phyloP scores from a whole-genome alignment of 2,888 invertebrate species.

The Bellardia bayeri region DNA sequence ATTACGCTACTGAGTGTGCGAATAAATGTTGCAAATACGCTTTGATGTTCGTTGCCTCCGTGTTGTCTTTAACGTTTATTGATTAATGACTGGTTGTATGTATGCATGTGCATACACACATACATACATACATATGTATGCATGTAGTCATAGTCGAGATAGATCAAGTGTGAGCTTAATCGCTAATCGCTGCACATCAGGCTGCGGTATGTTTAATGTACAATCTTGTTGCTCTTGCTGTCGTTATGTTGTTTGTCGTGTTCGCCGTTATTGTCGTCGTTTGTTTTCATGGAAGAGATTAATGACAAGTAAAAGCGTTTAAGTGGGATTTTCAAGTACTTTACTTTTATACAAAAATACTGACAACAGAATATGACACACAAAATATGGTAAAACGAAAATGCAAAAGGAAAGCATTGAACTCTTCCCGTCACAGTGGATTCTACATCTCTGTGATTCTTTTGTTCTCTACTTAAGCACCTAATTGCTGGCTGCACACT shows the following conservation, averaged over 20 bases:
- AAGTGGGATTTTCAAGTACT: slow-evolving; percentile 57
- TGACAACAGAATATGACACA: neutral
- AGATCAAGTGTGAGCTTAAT: slow-evolving; percentile 27
- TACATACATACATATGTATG: neutral
- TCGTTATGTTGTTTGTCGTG: neutral
- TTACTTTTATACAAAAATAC: slow-evolving; percentile 1
- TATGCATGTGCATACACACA: neutral
- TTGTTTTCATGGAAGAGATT: slow-evolving; percentile 44
- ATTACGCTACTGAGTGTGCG: neutral
- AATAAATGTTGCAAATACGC: slow-evolving; percentile 29
- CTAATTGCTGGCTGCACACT: slow-evolving; percentile 12
- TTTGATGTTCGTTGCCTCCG: neutral
- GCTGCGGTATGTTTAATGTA: slow-evolving; percentile 29
- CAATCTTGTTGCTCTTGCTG: neutral
- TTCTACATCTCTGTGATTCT: neutral
- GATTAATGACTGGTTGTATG: slow-evolving; percentile 37
- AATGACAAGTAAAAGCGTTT: slow-evolving; percentile 49
- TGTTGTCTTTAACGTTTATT: slow-evolving; percentile 23
- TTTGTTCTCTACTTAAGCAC: slow-evolving; percentile 22
- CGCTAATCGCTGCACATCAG: slow-evolving; percentile 41
- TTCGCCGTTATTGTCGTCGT: slow-evolving; percentile 9
- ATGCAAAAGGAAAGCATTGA: slow-evolving; percentile 21
- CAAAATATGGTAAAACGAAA: neutral
- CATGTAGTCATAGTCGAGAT: neutral
- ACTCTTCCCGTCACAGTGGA: slow-evolving; percentile 13